phyloP scores from a whole-genome alignment of 2,888 invertebrate species.

The Tanypteryx hageni region DNA sequence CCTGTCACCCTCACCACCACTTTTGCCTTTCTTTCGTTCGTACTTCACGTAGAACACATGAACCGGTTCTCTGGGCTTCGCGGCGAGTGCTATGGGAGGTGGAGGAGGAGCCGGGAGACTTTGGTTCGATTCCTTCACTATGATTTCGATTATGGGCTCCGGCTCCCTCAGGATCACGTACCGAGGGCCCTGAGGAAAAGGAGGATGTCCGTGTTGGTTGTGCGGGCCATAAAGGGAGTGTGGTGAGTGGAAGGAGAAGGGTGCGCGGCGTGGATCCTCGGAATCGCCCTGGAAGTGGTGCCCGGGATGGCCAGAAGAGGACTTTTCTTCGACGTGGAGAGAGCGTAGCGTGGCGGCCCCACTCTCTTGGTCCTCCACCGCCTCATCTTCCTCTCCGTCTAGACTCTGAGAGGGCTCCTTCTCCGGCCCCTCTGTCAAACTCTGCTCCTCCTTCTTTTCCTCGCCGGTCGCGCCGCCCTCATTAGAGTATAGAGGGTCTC shows the following conservation, averaged over 20 bases:
- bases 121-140: constrained; percentile 93
- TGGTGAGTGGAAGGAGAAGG: neutral
- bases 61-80: constrained; percentile 86
- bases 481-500: constrained; percentile 85
- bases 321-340: constrained; percentile 20
- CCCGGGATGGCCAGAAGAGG: neutral
- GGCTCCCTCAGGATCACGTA: constrained; percentile 64
- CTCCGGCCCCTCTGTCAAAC: neutral
- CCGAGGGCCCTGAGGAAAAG: constrained; percentile 16
- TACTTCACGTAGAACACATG: constrained; percentile 95
- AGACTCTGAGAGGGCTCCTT: constrained; percentile 39
- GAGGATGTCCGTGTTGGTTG: neutral
- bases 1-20: constrained; percentile 79
- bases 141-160: constrained; percentile 94
- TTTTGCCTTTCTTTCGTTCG: constrained; percentile 78
- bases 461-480: neutral
- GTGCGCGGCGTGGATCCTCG: neutral
- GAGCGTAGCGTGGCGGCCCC: constrained; percentile 14
- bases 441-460: neutral
- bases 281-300: neutral
- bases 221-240: neutral
- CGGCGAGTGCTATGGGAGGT: constrained; percentile 76
- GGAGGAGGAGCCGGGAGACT: constrained; percentile 81
- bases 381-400: constrained; percentile 15
- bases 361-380: neutral